Percentiles rank a stretch among this genome's conserved stretches.
phyloP scores from a whole-genome alignment of 2,888 invertebrate species.

The Zaprionus lineosus region DNA sequence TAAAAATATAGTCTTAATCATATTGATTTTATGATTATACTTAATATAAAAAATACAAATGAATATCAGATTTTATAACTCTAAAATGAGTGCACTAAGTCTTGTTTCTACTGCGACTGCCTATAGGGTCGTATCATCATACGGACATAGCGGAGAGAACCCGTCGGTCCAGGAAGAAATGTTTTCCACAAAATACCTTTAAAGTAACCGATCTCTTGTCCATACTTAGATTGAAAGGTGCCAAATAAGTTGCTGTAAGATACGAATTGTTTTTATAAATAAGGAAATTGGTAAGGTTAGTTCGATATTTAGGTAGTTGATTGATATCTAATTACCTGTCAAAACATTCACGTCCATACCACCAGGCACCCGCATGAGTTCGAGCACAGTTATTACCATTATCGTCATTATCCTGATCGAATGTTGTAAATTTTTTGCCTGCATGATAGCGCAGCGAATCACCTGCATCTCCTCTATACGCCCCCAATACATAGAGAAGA shows the following conservation, averaged over 20 bases:
- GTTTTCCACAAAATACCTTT: slow-evolving; percentile 63
- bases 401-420: slow-evolving; percentile 67
- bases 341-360: slow-evolving; percentile 61
- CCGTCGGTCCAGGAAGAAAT: slow-evolving; percentile 55
- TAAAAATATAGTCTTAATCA: no score
- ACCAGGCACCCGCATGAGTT: slow-evolving; percentile 62
- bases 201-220: slow-evolving; percentile 40
- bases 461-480: slow-evolving; percentile 56
- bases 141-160: slow-evolving; percentile 54
- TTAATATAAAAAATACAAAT: no score
- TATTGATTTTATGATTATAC: no score
- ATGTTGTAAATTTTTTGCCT: slow-evolving; percentile 66
- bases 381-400: slow-evolving; percentile 62
- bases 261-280: not conserved
- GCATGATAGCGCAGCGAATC: slow-evolving; percentile 57
- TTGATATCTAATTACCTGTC: no score
- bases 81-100: no score
- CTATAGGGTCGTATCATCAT: slow-evolving; percentile 55
- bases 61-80: no score
- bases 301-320: no score
- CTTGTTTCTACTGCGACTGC: no score
- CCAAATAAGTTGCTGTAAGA: slow-evolving; percentile 60
- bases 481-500: slow-evolving; percentile 43
- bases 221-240: slow-evolving; percentile 44
- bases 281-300: no score